Evolutionary conservation across 1,140 invertebrate genomes (phyloP).

Genomic region (Rhizoglyphus robini): DNA sequence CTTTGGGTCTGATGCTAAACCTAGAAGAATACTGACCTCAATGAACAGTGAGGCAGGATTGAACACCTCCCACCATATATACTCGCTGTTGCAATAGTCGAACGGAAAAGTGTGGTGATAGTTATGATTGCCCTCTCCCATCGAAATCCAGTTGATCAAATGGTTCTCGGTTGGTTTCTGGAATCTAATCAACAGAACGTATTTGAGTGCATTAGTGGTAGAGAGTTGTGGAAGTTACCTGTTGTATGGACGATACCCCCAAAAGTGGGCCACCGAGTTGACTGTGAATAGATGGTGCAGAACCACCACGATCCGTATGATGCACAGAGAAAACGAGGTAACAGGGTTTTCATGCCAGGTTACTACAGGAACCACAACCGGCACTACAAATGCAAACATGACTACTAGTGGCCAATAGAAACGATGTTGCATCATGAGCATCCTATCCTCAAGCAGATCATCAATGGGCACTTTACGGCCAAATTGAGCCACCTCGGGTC

Average conservation of each 20-base stretch:
- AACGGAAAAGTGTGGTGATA: slow-evolving; percentile 17
- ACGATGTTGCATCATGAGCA: slow-evolving; percentile 64
- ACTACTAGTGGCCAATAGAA: slow-evolving; percentile 35
- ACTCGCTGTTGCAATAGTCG: slow-evolving; percentile 11
- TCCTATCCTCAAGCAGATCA: slow-evolving; percentile 65
- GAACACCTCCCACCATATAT: slow-evolving; percentile 5
- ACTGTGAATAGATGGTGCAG: slow-evolving; percentile 38
- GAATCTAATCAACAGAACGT: too few relatives aligned
- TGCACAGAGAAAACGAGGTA: slow-evolving; percentile 33
- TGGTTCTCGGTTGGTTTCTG: slow-evolving; percentile 7
- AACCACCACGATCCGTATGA: slow-evolving; percentile 35
- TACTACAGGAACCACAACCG: slow-evolving; percentile 36
- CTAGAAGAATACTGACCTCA: background rate
- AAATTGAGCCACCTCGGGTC: slow-evolving; percentile 52
- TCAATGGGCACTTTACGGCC: slow-evolving; percentile 68
- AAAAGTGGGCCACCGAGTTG: slow-evolving; percentile 39
- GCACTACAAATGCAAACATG: slow-evolving; percentile 36
- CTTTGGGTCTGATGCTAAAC: slow-evolving; percentile 6
- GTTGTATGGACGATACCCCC: slow-evolving; percentile 32
- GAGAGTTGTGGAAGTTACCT: background rate
- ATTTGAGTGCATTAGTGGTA: background rate
- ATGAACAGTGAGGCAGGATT: slow-evolving; percentile 17
- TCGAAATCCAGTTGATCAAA: slow-evolving; percentile 12
- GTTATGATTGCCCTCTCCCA: slow-evolving; percentile 11
- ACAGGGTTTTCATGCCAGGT: slow-evolving; percentile 37